phyloP scores from a whole-genome alignment of 2,113 vertebrate genomes.

The Seriola rivoliana region DNA sequence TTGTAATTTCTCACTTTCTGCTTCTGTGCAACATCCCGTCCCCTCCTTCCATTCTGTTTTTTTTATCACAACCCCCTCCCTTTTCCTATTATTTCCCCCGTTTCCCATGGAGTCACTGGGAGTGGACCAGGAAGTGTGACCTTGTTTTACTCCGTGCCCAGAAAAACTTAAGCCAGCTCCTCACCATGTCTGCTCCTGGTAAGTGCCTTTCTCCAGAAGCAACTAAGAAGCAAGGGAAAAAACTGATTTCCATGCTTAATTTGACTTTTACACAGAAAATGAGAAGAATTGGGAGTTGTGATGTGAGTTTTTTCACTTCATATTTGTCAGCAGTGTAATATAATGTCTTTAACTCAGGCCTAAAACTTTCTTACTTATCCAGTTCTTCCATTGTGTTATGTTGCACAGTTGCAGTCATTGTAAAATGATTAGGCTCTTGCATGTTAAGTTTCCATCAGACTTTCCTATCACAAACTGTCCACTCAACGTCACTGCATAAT shows the following conservation, averaged over 20 bases:
- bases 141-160: background rate
- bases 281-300: background rate
- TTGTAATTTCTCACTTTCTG: background rate
- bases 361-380: background rate
- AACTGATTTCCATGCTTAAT: no score
- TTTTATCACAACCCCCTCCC: background rate
- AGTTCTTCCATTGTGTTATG: background rate
- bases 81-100: constrained; percentile 1
- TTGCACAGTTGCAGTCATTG: background rate
- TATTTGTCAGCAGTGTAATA: background rate
- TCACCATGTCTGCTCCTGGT: constrained; percentile 76
- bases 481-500: background rate
- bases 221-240: background rate
- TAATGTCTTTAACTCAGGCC: background rate
- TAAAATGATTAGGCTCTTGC: background rate
- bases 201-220: constrained; percentile 9
- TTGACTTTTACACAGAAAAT: no score
- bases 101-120: constrained; percentile 47
- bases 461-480: background rate
- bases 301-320: background rate
- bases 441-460: constrained; percentile 5
- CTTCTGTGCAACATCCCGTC: background rate
- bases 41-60: background rate
- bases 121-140: constrained; percentile 48
- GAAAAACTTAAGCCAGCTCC: background rate